A percentile compares a stretch with the other conserved stretches of the same genome.
phyloP scores from a whole-genome alignment of 2,113 vertebrate genomes.

The Grammomys surdaster region DNA sequence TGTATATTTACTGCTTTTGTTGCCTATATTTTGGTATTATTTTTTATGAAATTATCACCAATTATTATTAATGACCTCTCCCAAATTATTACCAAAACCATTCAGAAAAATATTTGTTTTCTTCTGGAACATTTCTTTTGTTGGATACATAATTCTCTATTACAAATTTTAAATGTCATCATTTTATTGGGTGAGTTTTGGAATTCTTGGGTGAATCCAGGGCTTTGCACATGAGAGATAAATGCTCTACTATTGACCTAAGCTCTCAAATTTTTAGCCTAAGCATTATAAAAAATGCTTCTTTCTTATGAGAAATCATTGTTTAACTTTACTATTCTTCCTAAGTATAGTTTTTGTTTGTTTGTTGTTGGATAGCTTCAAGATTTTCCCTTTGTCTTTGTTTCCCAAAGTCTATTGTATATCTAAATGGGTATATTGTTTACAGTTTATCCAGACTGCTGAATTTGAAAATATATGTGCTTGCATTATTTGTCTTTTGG shows the following conservation, averaged over 20 bases:
- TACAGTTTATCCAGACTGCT: not conserved
- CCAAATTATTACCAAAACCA: not conserved
- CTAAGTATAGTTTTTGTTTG: not conserved
- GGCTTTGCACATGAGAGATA: not conserved
- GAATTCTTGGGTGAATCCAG: not conserved
- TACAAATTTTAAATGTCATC: not conserved
- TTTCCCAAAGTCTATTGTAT: not conserved
- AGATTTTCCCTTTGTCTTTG: slow-evolving; percentile 19
- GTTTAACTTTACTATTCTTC: not conserved
- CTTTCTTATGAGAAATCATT: not conserved
- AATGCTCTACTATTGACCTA: not conserved
- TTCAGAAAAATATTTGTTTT: not conserved
- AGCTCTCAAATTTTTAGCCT: not conserved
- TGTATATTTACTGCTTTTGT: not conserved
- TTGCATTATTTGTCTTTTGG: not conserved
- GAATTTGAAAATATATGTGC: not conserved
- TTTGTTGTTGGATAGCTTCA: not conserved
- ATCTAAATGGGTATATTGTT: not conserved
- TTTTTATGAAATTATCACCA: not conserved
- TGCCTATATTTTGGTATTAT: not conserved
- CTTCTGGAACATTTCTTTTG: not conserved
- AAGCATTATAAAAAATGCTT: not conserved
- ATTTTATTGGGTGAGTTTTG: not conserved
- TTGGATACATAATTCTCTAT: slow-evolving; percentile 32
- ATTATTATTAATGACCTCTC: too few relatives aligned